Conservation (phyloP, 2,797 vertebrate genomes). For the Podarcis lilfordi region DNA sequence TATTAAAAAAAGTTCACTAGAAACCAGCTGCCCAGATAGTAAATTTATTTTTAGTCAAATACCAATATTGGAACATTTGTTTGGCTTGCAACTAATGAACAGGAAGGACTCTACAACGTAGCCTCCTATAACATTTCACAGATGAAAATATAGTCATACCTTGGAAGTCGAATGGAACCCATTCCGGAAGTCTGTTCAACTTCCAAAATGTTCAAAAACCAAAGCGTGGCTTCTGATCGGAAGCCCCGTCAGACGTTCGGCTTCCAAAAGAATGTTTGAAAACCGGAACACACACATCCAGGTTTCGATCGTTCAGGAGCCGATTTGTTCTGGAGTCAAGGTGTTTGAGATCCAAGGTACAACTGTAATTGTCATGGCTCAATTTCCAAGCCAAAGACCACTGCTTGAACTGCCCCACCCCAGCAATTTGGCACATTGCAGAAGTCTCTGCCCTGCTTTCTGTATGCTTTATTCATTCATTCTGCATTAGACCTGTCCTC, state of each 20-base stretch:
- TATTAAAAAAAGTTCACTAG: conserved; percentile 1
- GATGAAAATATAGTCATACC: not conserved
- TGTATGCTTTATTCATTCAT: not conserved
- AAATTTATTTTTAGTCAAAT: not conserved
- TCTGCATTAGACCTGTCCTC: not conserved
- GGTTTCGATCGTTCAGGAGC: no score
- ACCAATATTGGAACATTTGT: conserved; percentile 8
- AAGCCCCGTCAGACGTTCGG: no score
- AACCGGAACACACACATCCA: no score
- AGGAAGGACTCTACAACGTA: not conserved
- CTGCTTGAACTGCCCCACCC: not conserved
- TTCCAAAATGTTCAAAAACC: no score
- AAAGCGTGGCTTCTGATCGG: no score
- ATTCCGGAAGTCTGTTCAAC: no score
- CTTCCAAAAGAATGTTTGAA: no score
- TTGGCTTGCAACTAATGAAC: not conserved
- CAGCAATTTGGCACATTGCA: not conserved
- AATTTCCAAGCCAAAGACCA: not conserved
- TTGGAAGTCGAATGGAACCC: no score
- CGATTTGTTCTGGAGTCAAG: no score
- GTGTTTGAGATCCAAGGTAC: no score
- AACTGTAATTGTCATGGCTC: no score
- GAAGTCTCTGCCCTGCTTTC: not conserved
- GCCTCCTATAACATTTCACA: not conserved
- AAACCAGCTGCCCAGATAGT: not conserved